Evolutionary conservation across 2,888 invertebrate genomes (phyloP), one percentile per base, ranked within the genome.

Genomic region (Cacoxenus indagator): DNA sequence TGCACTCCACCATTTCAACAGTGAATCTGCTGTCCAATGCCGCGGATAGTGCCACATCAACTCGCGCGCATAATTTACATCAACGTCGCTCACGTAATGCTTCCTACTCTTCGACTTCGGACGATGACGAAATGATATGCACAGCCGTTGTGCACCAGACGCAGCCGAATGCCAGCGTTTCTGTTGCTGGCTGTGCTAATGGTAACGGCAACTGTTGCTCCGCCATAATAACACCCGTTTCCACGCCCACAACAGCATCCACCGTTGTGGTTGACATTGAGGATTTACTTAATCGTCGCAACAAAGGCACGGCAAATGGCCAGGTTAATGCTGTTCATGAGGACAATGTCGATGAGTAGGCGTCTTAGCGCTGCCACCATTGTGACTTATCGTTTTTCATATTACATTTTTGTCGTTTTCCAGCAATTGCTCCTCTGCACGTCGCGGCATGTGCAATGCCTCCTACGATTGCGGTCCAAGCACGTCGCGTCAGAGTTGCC

Each of bases 231-330:
- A n/a, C 75, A 11, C 37, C 8, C 0, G 75, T 78, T 14, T 75
- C 74, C 2, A 82, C 77, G 14, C 79, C 79, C 37, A 88, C 84
- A 22, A 78, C 83, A 3, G 70, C 84, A 14, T 78, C 82, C 17
- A 89, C 86, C 26, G 88, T 89, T 2, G 89, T 90, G 1, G 88
- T 90, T 26, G 93, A 93, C 74, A 92, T 93, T 71, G 93, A 93
- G 86, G 93, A 93, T 83, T 87, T 93, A 8, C 83, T 87, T 2
- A 79, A 79, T 64, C 82, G 74, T 11, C 31, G 57, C 2, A 78
- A 68, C 55, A 66, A 71, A 1, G 61, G 73, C 27, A 55, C 65
- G 11, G 64, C 75, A 5, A 73, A 71, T 22, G 69, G 75, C 59
- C 72, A 74, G 22, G 73, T 77, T 62, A 75, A 76, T 2, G 14